Evolutionary conservation across 1,140 invertebrate genomes (phyloP).

Genomic region (Hycleus phaleratus): DNA sequence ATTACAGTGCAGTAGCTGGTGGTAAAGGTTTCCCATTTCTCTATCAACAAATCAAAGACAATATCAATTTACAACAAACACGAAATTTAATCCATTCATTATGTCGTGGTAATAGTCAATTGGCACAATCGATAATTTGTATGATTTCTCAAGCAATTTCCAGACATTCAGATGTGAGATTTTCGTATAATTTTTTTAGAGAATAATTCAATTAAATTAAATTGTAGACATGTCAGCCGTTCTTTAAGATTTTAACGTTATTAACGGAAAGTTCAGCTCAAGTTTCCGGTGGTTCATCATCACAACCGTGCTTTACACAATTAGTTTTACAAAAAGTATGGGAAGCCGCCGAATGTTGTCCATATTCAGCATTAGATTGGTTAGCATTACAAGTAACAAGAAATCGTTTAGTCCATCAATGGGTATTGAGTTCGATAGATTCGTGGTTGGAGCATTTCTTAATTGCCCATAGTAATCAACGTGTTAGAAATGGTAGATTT

Average conservation of each 20-base stretch:
- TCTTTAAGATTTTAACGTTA: constrained; percentile 81
- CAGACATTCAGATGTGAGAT: constrained; percentile 73
- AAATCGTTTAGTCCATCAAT: constrained; percentile 81
- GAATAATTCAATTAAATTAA: background rate
- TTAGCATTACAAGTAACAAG: constrained; percentile 72
- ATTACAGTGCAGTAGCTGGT: constrained; percentile 75
- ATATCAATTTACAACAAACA: constrained; percentile 85
- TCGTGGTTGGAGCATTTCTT: constrained; percentile 86
- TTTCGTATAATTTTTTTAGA: constrained; percentile 3
- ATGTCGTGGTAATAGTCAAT: constrained; percentile 79
- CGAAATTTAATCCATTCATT: constrained; percentile 86
- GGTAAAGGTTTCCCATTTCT: constrained; percentile 90
- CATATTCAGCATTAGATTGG: constrained; percentile 88
- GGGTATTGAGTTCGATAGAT: constrained; percentile 80
- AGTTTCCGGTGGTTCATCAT: constrained; percentile 60
- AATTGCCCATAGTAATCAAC: constrained; percentile 73
- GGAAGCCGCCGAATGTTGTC: constrained; percentile 84
- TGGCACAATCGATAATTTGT: constrained; percentile 72
- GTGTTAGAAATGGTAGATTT: constrained; percentile 68
- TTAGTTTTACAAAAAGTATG: constrained; percentile 79
- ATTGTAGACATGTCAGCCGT: constrained; percentile 66
- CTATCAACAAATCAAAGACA: constrained; percentile 89
- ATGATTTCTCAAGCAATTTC: constrained; percentile 87
- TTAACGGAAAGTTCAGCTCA: constrained; percentile 56
- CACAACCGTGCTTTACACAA: constrained; percentile 82